Base-by-base conservation (phyloP, 2,113 vertebrate genomes). In the Albula glossodonta region DNA sequence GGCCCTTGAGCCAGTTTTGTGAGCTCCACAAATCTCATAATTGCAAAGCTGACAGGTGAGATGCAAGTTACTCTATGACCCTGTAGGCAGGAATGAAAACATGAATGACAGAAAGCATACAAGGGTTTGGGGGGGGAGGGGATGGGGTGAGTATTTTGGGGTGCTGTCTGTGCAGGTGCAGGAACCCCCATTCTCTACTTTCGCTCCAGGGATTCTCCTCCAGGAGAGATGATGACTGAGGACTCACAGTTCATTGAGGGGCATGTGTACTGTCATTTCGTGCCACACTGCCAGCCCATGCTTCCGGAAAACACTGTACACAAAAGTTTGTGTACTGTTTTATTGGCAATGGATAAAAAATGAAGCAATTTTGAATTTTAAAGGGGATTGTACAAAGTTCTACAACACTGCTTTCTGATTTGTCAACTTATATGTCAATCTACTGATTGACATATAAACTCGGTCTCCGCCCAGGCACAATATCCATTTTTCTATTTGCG, bases 1-100 rank as follows among this genome's bases (percentile, higher is more conserved):
- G 85, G 63, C 56, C 49, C 52, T 53, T 60, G 22, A 52, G 78
- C 56, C 41, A 51, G 22, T 81, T 52, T 51, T 60, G 86, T 82
- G 89, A 88, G 86, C 86, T 88, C 22, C 4, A 84, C 87, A 93
- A 93, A 94, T 93, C 93, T 93, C 90, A 92, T 93, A 94, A 94
- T 93, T 92, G 88, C 91, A 88, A 87, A 88, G 84, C 88, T 90
- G 89, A 92, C 89, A 92, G 89, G 79, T 52, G 9, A 70, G 83
- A 49, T n/a, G n/a, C 77, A 63, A 81, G 57, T 79, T 80, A 60
- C 84, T 48, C 60, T 80, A 52, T 41, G 56, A 51, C 77, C 31
- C 31, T n/a, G 57, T 51, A 79, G 77, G 56, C 78, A 88, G 85
- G 78, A 88, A 77, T 84, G 77, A 86, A 88, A 88, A 86, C 82